phyloP scores from a whole-genome alignment of 2,888 invertebrate species.

The Suillia variegata region DNA sequence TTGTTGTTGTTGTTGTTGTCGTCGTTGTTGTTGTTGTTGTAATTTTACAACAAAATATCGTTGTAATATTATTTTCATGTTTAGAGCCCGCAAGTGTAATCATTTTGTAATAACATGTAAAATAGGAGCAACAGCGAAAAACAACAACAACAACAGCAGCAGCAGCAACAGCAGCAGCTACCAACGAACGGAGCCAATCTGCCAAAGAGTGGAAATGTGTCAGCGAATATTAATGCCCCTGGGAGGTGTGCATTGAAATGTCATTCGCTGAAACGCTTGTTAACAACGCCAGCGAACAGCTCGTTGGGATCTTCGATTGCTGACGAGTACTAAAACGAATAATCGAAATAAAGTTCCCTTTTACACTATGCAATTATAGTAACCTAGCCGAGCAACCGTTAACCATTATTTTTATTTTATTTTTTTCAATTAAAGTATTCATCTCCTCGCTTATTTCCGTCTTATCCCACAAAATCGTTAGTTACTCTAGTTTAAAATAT shows the following conservation, averaged over 20 bases:
- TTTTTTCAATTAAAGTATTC: too few relatives aligned
- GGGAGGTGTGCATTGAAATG: conserved; percentile 54
- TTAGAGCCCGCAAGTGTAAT: conserved; percentile 27
- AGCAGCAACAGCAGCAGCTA: conserved; percentile 6
- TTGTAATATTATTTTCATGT: too few relatives aligned
- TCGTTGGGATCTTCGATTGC: conserved; percentile 12
- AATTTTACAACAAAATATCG: conserved; percentile 31
- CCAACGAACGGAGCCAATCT: not conserved
- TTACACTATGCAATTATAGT: too few relatives aligned
- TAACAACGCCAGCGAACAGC: conserved; percentile 34
- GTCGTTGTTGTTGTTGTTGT: conserved; percentile 30
- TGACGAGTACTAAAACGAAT: too few relatives aligned
- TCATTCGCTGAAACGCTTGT: conserved; percentile 58
- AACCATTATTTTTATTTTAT: too few relatives aligned
- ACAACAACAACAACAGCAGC: not conserved
- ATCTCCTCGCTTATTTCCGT: too few relatives aligned
- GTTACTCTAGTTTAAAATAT: too few relatives aligned
- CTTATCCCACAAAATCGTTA: too few relatives aligned
- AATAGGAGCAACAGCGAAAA: conserved; percentile 3
- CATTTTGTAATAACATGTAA: conserved; percentile 26
- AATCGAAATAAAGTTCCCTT: too few relatives aligned
- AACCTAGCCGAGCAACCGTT: too few relatives aligned
- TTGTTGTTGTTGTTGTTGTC: conserved; percentile 28
- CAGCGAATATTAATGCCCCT: conserved; percentile 47
- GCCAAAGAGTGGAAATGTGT: conserved; percentile 31